Conservation (phyloP, 2,113 vertebrate species). For the Prietella phreatophila region DNA sequence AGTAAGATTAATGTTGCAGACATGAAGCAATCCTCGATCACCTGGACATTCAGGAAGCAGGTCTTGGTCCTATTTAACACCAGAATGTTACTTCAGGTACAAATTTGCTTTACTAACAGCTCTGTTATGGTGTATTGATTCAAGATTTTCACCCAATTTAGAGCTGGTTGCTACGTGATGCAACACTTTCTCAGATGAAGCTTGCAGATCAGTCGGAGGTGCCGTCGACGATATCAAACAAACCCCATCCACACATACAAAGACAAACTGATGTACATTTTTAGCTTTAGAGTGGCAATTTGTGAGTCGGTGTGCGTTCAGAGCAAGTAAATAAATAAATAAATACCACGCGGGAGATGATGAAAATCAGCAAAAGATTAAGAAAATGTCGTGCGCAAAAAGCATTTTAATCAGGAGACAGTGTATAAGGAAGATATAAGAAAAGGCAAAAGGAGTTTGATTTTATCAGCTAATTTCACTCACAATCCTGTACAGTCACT, state of each 20-base stretch:
- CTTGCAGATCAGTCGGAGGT: neutral
- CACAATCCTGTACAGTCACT: neutral
- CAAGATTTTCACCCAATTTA: neutral
- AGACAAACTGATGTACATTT: constrained; percentile 9
- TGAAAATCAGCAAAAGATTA: neutral
- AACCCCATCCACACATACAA: neutral
- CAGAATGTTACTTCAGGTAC: constrained; percentile 49
- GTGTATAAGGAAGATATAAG: neutral
- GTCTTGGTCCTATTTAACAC: neutral
- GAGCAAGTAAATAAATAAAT: neutral
- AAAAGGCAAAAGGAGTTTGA: neutral
- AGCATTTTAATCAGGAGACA: neutral
- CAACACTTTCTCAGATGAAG: neutral
- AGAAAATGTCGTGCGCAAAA: neutral
- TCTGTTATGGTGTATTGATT: constrained; percentile 58
- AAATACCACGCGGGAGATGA: neutral
- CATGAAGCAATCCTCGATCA: neutral
- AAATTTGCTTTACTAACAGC: constrained; percentile 56
- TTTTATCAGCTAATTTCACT: neutral
- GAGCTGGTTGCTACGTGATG: neutral
- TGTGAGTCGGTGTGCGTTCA: neutral
- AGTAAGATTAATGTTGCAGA: neutral
- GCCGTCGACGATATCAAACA: constrained; percentile 11
- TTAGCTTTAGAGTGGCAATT: neutral
- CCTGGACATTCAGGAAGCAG: constrained; percentile 10